Base-by-base conservation (phyloP, 1,140 invertebrate genomes). In the Musca domestica region DNA sequence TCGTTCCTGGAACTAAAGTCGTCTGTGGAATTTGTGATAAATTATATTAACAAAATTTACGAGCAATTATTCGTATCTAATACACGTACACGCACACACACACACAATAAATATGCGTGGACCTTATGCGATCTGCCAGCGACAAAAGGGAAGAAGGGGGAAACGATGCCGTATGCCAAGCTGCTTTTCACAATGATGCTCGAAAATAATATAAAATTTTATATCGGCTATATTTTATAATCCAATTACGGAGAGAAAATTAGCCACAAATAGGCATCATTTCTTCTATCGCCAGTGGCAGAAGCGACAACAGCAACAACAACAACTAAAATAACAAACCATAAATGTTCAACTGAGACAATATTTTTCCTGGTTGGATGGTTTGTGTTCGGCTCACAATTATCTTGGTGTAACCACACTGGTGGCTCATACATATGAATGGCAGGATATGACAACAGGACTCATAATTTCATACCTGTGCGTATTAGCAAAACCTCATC, bases 221-320 rank as follows among this genome's bases (percentile, higher is more conserved):
- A 61, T 61, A 61, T 61, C 56, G 27, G 56, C 41, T 19, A 61
- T 61, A 61, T 19, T 61, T 61, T 61, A 61, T 61, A 61, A 61
- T 61, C 56, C 56, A 61, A 61, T 61, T 61, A 61, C 19, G n/a
- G 56, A 20, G 34, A 22, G 56, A 41, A 61, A 61, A 61, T 61
- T 61, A 61, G 56, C 56, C 56, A 61, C 56, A 61, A 61, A 61
- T 61, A 61, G 27, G 27, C 34, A 61, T 61, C 56, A 41, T 61
- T 15, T 61, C 27, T n/a, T 34, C 30, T 20, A 19, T 30, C 27
- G 4, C 23, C 51, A 23, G 25, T 20, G 20, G 20, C 48, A 51
- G 17, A 19, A 51, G 20, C 48, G 4, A 51, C n/a, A 51, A 51
- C 17, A n/a, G n/a, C n/a, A 51, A 19, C n/a, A 51, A 51, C 48